Conservation (phyloP, 2,797 vertebrate genomes). For the Phataginus tetradactyla region DNA sequence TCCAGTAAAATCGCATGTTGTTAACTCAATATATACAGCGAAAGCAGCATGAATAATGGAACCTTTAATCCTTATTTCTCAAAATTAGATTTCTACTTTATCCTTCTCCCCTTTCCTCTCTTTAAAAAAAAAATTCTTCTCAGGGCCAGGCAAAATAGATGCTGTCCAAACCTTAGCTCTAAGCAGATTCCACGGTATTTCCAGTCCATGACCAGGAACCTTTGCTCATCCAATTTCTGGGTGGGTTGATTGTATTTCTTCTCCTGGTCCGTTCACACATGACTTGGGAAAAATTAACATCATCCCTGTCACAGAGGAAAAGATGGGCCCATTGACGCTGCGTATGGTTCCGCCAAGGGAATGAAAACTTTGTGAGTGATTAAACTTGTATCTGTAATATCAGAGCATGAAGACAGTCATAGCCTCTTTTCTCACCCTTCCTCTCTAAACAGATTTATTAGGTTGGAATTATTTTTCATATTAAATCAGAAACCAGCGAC, state of each 20-base stretch:
- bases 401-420: constrained; percentile 77
- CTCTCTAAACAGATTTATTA: constrained; percentile 79
- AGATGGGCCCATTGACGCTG: neutral
- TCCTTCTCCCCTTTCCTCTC: constrained; percentile 80
- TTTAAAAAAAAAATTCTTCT: constrained; percentile 76
- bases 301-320: constrained; percentile 75
- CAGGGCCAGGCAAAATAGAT: constrained; percentile 57
- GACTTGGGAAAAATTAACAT: constrained; percentile 82
- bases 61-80: constrained; percentile 88
- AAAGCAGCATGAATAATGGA: constrained; percentile 86
- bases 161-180: constrained; percentile 65
- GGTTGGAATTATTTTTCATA: constrained; percentile 72
- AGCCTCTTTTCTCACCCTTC: constrained; percentile 74
- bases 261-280: constrained; percentile 76
- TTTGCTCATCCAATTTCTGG: constrained; percentile 75
- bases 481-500: constrained; percentile 76
- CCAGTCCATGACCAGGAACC: constrained; percentile 56
- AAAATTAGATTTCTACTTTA: constrained; percentile 87
- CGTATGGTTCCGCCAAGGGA: neutral
- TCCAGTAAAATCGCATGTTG: constrained; percentile 86
- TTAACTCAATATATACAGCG: constrained; percentile 84
- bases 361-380: constrained; percentile 75
- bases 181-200: constrained; percentile 75
- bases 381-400: constrained; percentile 78
- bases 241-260: constrained; percentile 80